These are phyloP conservation scores for Hemicentrotus pulcherrimus DNA, from an alignment of 35 echinoderm and acorn worm genomes.

Conservation along the genomic window DNA sequence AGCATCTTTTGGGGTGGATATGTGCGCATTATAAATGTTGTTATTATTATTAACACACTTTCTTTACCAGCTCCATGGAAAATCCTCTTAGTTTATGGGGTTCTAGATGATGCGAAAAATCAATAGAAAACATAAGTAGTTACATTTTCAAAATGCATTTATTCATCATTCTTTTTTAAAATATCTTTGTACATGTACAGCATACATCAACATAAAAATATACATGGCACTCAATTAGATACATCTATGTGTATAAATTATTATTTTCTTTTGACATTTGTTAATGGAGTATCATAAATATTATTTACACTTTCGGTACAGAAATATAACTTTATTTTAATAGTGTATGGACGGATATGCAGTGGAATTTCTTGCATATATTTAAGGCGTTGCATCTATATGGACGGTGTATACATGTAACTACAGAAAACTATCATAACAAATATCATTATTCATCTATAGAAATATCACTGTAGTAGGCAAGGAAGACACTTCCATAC, in stretches of 20 bases:
- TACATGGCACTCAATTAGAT: not conserved
- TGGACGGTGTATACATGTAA: not conserved
- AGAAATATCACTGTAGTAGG: not conserved
- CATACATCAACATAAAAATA: not conserved
- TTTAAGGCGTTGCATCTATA: not conserved
- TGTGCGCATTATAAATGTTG: too few relatives aligned
- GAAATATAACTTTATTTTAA: not conserved
- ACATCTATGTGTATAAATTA: not conserved
- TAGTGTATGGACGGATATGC: not conserved
- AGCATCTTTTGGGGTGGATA: too few relatives aligned
- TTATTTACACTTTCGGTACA: not conserved
- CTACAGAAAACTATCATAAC: not conserved
- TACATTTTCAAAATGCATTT: not conserved
- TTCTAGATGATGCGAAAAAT: not conserved
- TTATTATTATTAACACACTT: too few relatives aligned
- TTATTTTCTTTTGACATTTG: not conserved
- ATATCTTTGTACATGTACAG: not conserved
- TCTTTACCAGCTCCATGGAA: too few relatives aligned
- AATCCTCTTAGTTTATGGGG: not conserved
- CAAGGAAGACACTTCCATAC: not conserved
- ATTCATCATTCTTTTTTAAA: not conserved
- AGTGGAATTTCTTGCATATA: not conserved
- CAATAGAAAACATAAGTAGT: not conserved
- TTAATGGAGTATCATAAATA: not conserved
- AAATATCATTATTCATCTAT: not conserved